Percentiles rank a stretch among this genome's conserved stretches.
Conservation (phyloP, 1,140 invertebrate species). For the Drosophila leontia region DNA sequence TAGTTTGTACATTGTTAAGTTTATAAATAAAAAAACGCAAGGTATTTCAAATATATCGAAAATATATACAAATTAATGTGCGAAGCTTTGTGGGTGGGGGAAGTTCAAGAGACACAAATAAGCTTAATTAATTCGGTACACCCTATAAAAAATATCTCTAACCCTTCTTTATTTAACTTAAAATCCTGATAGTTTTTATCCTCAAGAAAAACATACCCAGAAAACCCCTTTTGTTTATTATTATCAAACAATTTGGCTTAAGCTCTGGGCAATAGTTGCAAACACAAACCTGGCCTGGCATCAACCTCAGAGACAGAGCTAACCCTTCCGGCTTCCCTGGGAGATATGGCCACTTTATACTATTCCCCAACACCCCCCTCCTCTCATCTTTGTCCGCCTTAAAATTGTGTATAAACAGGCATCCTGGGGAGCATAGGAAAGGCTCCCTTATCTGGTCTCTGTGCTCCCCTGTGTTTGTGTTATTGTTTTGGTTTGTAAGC, state of each 20-base stretch:
- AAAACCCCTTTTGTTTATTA: not conserved
- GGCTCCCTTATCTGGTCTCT: constrained; percentile 1
- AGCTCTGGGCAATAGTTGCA: not conserved
- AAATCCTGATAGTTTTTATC: not conserved
- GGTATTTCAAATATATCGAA: not conserved
- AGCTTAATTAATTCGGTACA: not conserved
- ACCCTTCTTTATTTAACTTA: not conserved
- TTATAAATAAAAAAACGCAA: not conserved
- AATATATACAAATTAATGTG: not conserved
- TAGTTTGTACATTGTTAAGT: constrained; percentile 20
- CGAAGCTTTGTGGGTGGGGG: no score
- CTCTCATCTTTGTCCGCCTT: constrained; percentile 6
- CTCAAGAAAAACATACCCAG: not conserved
- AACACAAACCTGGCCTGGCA: not conserved
- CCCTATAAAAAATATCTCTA: no score
- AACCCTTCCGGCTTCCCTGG: constrained; percentile 1
- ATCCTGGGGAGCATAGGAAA: not conserved
- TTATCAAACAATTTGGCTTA: not conserved
- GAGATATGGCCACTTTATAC: not conserved
- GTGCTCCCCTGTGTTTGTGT: constrained; percentile 8
- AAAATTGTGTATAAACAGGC: constrained; percentile 12
- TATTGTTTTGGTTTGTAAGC: constrained; percentile 29
- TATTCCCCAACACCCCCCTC: no score
- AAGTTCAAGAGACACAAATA: not conserved
- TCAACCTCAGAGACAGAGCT: not conserved